Base-by-base conservation (phyloP, 2,797 vertebrate species). In the Argya squamiceps region DNA sequence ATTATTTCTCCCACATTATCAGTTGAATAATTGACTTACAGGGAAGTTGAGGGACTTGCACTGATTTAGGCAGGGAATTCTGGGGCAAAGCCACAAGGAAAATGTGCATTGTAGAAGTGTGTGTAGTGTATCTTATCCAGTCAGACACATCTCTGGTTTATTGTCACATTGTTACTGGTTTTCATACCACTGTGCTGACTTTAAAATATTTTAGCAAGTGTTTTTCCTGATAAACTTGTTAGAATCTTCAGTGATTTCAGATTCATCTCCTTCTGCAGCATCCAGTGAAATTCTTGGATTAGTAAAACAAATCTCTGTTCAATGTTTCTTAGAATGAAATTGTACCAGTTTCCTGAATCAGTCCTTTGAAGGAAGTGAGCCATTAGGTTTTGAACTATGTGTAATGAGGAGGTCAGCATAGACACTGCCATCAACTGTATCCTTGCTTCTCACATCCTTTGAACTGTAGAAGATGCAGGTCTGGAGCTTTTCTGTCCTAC, bases 301-400 rank as follows among this genome's bases (percentile, higher is more conserved):
- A 80, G 15, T 53, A 53, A 81, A 94, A 32, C 19, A 62, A 29
- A 46, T 67, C 71, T 74, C 65, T 58, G 4, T 56, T 80, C 30
- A 50, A 3, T 0, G 1, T 85, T 43, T 65, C 55, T 55, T 71
- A 36, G 29, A 83, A 78, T 2, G 3, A 75, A 81, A 79, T 67
- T 34, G 34, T 87, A 37, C n/a, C 37, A 19, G 7, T 77, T 73
- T 74, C 47, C 49, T 80, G 21, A 89, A 50, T 60, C 22, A 27
- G n/a, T 41, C 41, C 50, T 64, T 26, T 60, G 59, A 77, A 89
- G 53, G 41, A 69, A 89, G 16, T 37, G 41, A 94, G 70, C 88
- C 24, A 32, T 74, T 80, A 84, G 37, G 59, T 77, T 74, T 92
- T 75, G 60, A 85, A 58, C 16, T 68, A 1, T 65, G 15, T 74